A percentile compares a stretch with the other conserved stretches of the same genome.
Conservation (phyloP, 92 coral and sea anemone genomes). For the Galaxea fascicularis region DNA sequence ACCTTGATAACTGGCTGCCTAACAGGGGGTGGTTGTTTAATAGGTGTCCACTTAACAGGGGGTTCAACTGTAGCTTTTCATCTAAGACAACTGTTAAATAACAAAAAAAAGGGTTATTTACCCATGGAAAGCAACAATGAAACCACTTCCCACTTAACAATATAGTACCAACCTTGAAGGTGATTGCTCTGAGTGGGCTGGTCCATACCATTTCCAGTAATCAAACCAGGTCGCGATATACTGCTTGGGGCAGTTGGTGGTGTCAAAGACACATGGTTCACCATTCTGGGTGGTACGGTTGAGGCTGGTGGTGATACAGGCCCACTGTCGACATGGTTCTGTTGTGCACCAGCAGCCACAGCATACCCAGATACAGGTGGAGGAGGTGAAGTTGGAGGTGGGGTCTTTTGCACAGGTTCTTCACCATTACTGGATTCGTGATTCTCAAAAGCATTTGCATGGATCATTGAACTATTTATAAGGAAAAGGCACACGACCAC, state of each 20-base stretch:
- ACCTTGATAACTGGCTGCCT: too few relatives aligned
- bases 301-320: conserved; percentile 63
- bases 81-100: too few relatives aligned
- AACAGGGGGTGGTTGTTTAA: too few relatives aligned
- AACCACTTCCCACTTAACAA: too few relatives aligned
- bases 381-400: conserved; percentile 81
- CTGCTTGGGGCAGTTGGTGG: conserved; percentile 53
- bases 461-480: conserved; percentile 53
- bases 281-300: conserved; percentile 57
- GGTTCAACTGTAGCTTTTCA: too few relatives aligned
- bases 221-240: conserved; percentile 40
- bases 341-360: conserved; percentile 91
- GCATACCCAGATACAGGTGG: conserved; percentile 99
- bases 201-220: conserved; percentile 61
- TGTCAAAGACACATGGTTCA: conserved; percentile 74
- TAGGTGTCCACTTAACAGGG: too few relatives aligned
- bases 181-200: conserved; percentile 47
- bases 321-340: conserved; percentile 81
- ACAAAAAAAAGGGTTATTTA: too few relatives aligned
- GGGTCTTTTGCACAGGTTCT: conserved; percentile 64
- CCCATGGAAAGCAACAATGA: too few relatives aligned
- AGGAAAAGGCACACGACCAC: neutral
- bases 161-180: conserved; percentile 27
- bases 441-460: conserved; percentile 81
- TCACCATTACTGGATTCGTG: conserved; percentile 87